Base-by-base conservation (phyloP, 2,888 invertebrate species). In the Harpalus rufipes region DNA sequence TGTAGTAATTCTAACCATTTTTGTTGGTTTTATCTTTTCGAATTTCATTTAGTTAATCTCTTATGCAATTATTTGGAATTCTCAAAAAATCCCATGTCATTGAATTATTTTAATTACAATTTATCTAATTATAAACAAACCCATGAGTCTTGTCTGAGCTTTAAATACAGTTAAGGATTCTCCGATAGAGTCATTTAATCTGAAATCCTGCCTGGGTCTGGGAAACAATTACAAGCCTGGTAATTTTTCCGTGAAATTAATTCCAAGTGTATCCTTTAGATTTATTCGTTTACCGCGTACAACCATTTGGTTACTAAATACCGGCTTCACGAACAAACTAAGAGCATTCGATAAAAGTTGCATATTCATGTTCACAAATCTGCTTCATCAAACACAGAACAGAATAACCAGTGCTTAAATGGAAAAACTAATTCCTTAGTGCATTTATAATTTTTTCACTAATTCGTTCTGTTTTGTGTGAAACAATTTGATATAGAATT, bases 331-430 rank as follows among this genome's bases (percentile, higher is more conserved):
- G 74, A 59, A n/a, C 21, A 41, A 74, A 58, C 41, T 74, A 25
- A 59, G 74, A 76, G 39, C 16, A 74, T 83, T 83, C 74, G 41
- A 74, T 74, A 74, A 83, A 83, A 83, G 74, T 74, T 74, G 61
- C 74, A 83, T 76, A 83, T 83, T 83, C 83, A 83, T 83, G 72
- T 83, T 83, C 61, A 18, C 74, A 83, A 83, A 83, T 83, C 59
- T 83, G 6, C 74, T 61, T 83, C 32, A 16, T 59, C 59, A 59
- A 16, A 59, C 16, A 68, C 44, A 61, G 16, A 61, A 16, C 0
- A 14, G 16, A 61, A 14, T 61, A 21, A 21, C 8, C 16, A 21
- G 18, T n/a, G 61, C 16, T 61, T 61, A 61, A 61, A 16, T 7
- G 6, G 7, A 16, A 16, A 14, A 14, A 61, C 8, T 61, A 12